phyloP scores from a whole-genome alignment of 2,113 vertebrate genomes.

The Egretta garzetta region DNA sequence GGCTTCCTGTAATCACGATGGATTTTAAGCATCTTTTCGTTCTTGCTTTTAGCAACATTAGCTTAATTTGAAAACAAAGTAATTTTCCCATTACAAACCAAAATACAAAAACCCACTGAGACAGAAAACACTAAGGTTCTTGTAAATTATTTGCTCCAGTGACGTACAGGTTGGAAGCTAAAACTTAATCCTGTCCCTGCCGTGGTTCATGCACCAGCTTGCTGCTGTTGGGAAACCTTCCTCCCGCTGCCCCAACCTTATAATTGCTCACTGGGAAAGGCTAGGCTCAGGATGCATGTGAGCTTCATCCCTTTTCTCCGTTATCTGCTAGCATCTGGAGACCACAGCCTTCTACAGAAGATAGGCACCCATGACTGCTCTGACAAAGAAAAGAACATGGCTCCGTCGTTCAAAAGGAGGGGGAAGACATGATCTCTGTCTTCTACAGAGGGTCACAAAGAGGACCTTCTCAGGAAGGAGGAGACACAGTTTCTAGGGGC shows the following conservation, averaged over 20 bases:
- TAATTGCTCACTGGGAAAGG: neutral
- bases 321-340: neutral
- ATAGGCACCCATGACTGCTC: neutral
- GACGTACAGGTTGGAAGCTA: neutral
- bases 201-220: neutral
- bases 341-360: neutral
- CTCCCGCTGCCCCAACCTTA: neutral
- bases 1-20: neutral
- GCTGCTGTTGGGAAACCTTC: neutral
- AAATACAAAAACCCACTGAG: neutral
- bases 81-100: neutral
- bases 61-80: neutral
- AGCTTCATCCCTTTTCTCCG: neutral
- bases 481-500: neutral
- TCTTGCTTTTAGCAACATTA: neutral
- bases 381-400: neutral
- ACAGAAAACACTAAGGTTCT: neutral
- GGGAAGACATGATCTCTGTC: neutral
- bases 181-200: neutral
- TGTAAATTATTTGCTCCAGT: neutral
- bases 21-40: neutral
- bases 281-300: neutral
- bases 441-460: neutral
- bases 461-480: neutral
- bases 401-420: neutral